Evolutionary conservation across 2,113 vertebrate species (phyloP), one percentile per base, ranked within the genome.

Genomic region (Saccopteryx bilineata): DNA sequence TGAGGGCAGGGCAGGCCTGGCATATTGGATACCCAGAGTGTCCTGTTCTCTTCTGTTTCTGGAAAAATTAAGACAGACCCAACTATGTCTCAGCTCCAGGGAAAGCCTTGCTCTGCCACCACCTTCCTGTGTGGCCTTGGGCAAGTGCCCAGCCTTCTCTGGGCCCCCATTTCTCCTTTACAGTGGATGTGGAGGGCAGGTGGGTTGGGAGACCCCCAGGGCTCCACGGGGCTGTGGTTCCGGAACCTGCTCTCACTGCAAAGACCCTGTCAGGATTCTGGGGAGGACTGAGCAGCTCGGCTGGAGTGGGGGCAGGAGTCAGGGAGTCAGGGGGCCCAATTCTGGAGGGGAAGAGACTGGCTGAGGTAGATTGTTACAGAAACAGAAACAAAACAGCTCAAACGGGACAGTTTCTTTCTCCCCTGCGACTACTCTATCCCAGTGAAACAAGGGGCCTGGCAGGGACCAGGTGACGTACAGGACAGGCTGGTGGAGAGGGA

Each of bases 301-400:
- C 46, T 84, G 10, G 19, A 23, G 18, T 69, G 2, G 39, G 21
- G 50, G 54, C 12, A 9, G 50, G 80, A 83, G 18, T 48, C 46
- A 63, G 76, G 61, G 82, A 58, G 31, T 48, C 50, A n/a, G 54
- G 71, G 60, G 46, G 39, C 71, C 60, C 71, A 58, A 0, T 86
- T 90, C 74, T 86, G 54, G 56, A 65, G 82, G 71, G 79, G 92
- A 91, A 91, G 85, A 90, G 82, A 85, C 19, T 1, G 23, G 76
- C 91, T 96, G 97, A 98, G 97, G 97, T 98, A 98, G 97, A 96
- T 90, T 72, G 78, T 97, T 75, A 95, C 61, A 94, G 90, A 80
- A 96, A 94, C 63, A 68, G 87, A 96, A 92, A 75, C 12, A 66
- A 96, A 81, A 87, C n/a, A 50, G 81, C 60, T 92, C 12, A 1